Evolutionary conservation across 2,888 invertebrate genomes (phyloP).

Genomic region (Venustoraphidia nigricollis): DNA sequence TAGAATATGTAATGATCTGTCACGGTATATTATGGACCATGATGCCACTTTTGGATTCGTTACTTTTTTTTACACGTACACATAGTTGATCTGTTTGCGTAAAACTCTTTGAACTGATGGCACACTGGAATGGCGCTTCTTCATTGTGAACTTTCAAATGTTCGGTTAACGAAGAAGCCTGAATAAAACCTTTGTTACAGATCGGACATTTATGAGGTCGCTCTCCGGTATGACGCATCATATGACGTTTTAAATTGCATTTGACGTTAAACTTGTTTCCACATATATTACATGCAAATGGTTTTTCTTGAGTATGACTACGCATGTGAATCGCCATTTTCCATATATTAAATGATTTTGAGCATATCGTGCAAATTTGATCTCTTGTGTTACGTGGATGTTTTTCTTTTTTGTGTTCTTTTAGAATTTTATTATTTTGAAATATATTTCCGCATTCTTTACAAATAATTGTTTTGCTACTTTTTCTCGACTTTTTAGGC

Average conservation of each 20-base stretch:
- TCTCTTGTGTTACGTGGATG: too few relatives aligned
- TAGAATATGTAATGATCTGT: not conserved
- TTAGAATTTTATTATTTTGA: too few relatives aligned
- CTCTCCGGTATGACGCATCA: not conserved
- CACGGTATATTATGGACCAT: not conserved
- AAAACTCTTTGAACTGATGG: too few relatives aligned
- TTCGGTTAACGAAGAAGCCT: constrained; percentile 2
- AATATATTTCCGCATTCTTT: too few relatives aligned
- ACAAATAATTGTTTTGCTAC: too few relatives aligned
- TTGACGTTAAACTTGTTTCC: not conserved
- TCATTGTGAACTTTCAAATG: constrained; percentile 2
- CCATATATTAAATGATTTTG: too few relatives aligned
- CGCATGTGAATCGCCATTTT: not conserved
- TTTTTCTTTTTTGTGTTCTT: too few relatives aligned
- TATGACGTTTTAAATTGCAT: not conserved
- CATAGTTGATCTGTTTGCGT: too few relatives aligned
- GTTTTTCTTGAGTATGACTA: not conserved
- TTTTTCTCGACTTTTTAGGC: too few relatives aligned
- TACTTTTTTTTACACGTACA: too few relatives aligned
- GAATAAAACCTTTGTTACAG: not conserved
- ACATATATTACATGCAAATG: not conserved
- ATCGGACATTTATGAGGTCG: not conserved
- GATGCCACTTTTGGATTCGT: not conserved
- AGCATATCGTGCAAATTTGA: too few relatives aligned
- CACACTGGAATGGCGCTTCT: constrained; percentile 6